Evolutionary conservation across 64 coral and sea anemone genomes (phyloP).

Genomic region (Montipora efflorescens): DNA sequence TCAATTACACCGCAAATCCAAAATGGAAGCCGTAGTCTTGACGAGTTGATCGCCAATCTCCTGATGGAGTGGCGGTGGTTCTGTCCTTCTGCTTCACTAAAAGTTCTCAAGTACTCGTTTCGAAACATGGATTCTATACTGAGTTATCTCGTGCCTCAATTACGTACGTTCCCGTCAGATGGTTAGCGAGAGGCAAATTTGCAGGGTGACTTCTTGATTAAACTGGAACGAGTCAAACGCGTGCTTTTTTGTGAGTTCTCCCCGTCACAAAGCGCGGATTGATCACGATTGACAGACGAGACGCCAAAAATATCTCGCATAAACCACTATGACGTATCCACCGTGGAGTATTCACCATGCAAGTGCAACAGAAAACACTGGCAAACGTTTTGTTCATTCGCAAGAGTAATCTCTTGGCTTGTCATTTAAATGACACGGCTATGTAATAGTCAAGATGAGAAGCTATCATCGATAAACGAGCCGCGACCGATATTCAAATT

Average conservation of each 20-base stretch:
- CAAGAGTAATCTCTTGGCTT: not conserved
- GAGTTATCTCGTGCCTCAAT: not conserved
- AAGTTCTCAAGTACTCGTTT: not conserved
- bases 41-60: not conserved
- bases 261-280: not conserved
- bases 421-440: conserved; percentile 48
- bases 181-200: conserved; percentile 1
- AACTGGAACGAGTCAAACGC: not conserved
- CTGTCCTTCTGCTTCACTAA: not conserved
- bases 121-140: not conserved
- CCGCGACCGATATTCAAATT: conserved; percentile 37
- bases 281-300: not conserved
- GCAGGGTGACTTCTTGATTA: not conserved
- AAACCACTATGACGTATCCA: conserved; percentile 19
- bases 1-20: too few relatives aligned
- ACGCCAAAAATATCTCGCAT: conserved; percentile 3
- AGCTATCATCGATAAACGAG: conserved; percentile 17
- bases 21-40: not conserved
- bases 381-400: conserved; percentile 2
- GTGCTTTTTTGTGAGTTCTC: not conserved
- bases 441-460: not conserved
- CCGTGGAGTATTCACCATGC: too few relatives aligned
- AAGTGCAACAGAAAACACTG: not conserved
- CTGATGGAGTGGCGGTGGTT: not conserved
- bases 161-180: not conserved